A percentile compares a stretch with the other conserved stretches of the same genome.
Evolutionary conservation across 2,113 vertebrate species (phyloP).

Genomic region (Sapayoa aenigma): DNA sequence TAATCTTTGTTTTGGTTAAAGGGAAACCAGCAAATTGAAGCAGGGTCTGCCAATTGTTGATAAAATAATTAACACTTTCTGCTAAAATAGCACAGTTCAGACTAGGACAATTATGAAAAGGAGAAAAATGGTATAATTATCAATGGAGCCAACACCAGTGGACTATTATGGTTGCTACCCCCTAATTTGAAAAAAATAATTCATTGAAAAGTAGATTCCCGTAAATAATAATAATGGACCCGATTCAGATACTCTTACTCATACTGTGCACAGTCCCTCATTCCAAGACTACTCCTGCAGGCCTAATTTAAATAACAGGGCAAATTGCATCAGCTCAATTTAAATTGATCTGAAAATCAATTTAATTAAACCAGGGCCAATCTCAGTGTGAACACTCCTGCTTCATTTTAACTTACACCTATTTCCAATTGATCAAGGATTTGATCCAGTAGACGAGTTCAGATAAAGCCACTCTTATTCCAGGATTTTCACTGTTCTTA

Average conservation of each 20-base stretch:
- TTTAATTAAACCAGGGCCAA: conserved; percentile 56
- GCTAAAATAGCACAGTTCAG: conserved; percentile 78
- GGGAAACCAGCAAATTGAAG: conserved; percentile 78
- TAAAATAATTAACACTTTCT: conserved; percentile 81
- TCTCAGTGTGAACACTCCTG: conserved; percentile 52
- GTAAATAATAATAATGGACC: conserved; percentile 73
- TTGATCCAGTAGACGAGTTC: background rate
- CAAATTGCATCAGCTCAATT: conserved; percentile 49
- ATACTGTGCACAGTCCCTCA: background rate
- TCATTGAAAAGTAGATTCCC: conserved; percentile 63
- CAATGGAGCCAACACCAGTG: conserved; percentile 72
- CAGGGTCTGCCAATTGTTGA: conserved; percentile 79
- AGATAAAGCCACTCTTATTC: background rate
- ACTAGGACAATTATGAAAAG: conserved; percentile 78
- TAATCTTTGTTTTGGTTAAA: conserved; percentile 81
- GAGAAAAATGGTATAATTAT: conserved; percentile 77
- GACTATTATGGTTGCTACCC: conserved; percentile 61
- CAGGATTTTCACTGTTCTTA: background rate
- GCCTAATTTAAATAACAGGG: conserved; percentile 57
- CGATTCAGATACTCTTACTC: conserved; percentile 28
- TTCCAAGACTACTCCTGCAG: conserved; percentile 41
- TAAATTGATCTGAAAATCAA: conserved; percentile 59
- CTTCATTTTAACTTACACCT: conserved; percentile 62
- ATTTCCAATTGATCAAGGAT: conserved; percentile 35
- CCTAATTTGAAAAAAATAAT: conserved; percentile 70